These are phyloP conservation scores for Neodon shergylaensis DNA, from an alignment of 2,113 vertebrate species.

Conservation along the genomic window DNA sequence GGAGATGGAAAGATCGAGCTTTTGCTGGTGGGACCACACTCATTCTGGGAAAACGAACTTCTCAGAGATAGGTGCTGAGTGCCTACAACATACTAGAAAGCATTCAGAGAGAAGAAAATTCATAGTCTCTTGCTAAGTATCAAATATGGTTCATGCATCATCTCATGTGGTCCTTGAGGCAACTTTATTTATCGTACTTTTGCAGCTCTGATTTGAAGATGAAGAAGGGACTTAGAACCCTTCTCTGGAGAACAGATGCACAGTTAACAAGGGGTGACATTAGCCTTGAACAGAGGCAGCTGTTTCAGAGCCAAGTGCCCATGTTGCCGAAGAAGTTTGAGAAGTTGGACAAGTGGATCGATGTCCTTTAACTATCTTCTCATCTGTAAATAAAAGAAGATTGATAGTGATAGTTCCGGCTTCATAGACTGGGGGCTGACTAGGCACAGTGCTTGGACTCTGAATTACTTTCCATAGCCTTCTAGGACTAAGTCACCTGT, in stretches of 20 bases:
- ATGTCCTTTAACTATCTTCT: background rate
- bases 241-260: background rate
- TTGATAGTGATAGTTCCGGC: background rate
- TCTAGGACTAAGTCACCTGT: background rate
- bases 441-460: background rate
- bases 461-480: background rate
- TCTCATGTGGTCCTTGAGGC: background rate
- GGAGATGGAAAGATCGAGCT: background rate
- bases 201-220: background rate
- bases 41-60: background rate
- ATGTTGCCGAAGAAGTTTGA: background rate
- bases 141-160: background rate
- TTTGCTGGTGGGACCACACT: background rate
- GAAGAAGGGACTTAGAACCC: background rate
- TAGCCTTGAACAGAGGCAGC: background rate
- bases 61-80: conserved; percentile 23
- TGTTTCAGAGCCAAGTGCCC: background rate
- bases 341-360: background rate
- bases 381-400: background rate
- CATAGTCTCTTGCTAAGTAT: background rate
- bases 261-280: background rate
- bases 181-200: background rate
- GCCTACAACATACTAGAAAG: background rate
- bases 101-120: background rate
- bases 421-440: fast-evolving